phyloP scores from a whole-genome alignment of 23 tunicate genomes.

The Halocynthia roretzi region DNA sequence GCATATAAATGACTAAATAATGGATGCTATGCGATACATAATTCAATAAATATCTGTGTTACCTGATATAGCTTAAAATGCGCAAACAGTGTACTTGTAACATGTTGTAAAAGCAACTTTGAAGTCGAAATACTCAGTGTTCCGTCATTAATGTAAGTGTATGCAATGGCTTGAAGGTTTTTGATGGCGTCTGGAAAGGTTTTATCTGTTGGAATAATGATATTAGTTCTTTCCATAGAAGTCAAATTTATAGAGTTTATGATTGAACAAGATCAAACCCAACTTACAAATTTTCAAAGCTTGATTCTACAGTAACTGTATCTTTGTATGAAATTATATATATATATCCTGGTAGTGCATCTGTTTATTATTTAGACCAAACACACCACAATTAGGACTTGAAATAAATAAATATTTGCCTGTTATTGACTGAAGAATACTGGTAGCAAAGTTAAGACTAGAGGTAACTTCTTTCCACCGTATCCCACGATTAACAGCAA shows the following conservation, averaged over 20 bases:
- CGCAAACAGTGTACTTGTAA: slow-evolving; percentile 34
- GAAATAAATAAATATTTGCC: neutral
- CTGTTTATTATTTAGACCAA: too few relatives aligned
- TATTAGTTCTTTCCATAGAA: too few relatives aligned
- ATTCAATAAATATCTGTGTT: neutral
- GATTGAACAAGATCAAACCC: too few relatives aligned
- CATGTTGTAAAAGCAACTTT: slow-evolving; percentile 36
- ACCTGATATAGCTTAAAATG: slow-evolving; percentile 55
- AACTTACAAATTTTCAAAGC: too few relatives aligned
- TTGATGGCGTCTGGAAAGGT: slow-evolving; percentile 29
- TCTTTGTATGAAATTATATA: too few relatives aligned
- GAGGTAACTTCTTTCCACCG: slow-evolving; percentile 61
- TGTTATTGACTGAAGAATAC: slow-evolving; percentile 26
- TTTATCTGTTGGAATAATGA: neutral
- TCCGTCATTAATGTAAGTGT: slow-evolving; percentile 21
- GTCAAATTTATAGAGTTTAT: too few relatives aligned
- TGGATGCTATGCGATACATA: neutral
- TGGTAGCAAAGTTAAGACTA: slow-evolving; percentile 37
- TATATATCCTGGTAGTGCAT: too few relatives aligned
- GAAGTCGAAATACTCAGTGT: slow-evolving; percentile 28
- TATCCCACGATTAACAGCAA: slow-evolving; percentile 58
- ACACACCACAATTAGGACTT: too few relatives aligned
- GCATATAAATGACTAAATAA: neutral
- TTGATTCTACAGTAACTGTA: neutral
- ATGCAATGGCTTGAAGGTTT: slow-evolving; percentile 19